Conservation (phyloP, 2,888 invertebrate genomes). For the Pyralis farinalis region DNA sequence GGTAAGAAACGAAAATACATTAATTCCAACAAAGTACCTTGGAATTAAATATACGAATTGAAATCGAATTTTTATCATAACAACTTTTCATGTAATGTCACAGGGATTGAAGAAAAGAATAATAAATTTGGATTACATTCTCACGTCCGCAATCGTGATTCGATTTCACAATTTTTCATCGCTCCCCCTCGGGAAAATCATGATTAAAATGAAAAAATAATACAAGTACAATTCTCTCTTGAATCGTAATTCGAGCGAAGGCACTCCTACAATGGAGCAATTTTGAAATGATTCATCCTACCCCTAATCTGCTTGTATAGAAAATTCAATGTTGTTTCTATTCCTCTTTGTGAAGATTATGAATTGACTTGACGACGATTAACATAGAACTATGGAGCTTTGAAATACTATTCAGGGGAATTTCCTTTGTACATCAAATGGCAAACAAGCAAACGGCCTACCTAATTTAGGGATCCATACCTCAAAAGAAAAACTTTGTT, state of each 20-base stretch:
- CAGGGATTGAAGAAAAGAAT: constrained; percentile 63
- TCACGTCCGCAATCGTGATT: constrained; percentile 73
- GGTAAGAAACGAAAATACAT: constrained; percentile 1
- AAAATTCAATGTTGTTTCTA: no score
- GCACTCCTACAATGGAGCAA: background rate
- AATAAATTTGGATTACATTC: constrained; percentile 77
- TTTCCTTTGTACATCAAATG: no score
- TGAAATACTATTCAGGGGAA: no score
- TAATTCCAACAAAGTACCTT: constrained; percentile 20
- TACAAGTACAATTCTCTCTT: constrained; percentile 25
- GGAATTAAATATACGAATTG: constrained; percentile 31
- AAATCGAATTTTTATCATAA: constrained; percentile 46
- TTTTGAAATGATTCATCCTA: background rate
- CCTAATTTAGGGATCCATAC: no score
- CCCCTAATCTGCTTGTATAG: no score
- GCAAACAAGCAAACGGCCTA: no score
- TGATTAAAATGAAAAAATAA: constrained; percentile 58
- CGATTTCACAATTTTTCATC: constrained; percentile 66
- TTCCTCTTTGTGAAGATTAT: no score
- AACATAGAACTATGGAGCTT: no score
- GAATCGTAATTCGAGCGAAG: background rate
- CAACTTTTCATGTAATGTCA: constrained; percentile 55
- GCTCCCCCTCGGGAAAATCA: constrained; percentile 52
- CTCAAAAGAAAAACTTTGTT: no score
- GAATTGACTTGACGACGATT: no score